These are phyloP conservation scores for Elachura formosa DNA, from an alignment of 2,113 vertebrate species.

Conservation along the genomic window DNA sequence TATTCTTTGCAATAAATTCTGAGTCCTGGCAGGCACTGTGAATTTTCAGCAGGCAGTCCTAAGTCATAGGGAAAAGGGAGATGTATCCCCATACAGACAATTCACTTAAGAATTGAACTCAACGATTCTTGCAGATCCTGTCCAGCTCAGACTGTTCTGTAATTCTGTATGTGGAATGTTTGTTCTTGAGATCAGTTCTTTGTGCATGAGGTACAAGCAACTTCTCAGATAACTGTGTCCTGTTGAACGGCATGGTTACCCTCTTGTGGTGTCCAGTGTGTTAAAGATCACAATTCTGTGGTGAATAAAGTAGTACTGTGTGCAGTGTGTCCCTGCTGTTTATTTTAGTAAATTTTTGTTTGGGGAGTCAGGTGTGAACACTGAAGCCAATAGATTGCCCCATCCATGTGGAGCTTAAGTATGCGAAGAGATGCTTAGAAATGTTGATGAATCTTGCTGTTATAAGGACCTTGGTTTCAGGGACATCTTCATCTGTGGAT, in stretches of 20 bases:
- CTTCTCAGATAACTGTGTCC: neutral
- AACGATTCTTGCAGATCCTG: neutral
- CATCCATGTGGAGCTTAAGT: neutral
- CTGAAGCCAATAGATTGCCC: neutral
- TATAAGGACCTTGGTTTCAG: neutral
- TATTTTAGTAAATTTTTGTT: neutral
- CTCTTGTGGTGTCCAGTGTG: neutral
- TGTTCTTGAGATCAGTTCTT: neutral
- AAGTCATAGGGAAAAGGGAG: neutral
- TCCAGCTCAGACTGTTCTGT: neutral
- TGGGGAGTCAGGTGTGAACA: neutral
- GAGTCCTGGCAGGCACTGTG: neutral
- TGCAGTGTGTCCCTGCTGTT: neutral
- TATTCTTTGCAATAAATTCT: neutral
- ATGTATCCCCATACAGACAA: rapidly evolving
- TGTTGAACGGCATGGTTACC: neutral
- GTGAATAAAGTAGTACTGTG: neutral
- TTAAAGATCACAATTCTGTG: neutral
- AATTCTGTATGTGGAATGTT: neutral
- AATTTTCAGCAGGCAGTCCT: neutral
- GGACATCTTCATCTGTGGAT: neutral
- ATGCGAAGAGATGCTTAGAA: neutral
- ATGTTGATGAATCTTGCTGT: neutral
- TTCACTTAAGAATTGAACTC: neutral
- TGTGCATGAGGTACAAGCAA: neutral